Percentiles rank a stretch among this genome's conserved stretches.
phyloP scores from a whole-genome alignment of 2,797 vertebrate species.

The Petrocephalus sullivani region DNA sequence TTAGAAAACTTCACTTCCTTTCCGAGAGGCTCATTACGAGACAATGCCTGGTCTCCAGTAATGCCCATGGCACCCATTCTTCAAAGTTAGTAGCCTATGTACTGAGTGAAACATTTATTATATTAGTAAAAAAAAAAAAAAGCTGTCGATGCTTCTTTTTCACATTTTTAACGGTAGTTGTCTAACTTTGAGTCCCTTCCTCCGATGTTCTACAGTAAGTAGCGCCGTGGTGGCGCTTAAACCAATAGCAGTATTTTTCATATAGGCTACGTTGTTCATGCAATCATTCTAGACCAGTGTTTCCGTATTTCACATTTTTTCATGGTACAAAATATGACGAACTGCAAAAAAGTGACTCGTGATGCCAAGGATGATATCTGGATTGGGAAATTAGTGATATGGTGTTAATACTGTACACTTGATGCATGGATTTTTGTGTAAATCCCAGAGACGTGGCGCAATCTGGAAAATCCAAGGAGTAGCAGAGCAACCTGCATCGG shows the following conservation, averaged over 20 bases:
- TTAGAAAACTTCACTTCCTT: background rate
- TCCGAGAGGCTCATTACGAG: background rate
- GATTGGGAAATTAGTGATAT: background rate
- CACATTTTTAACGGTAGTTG: background rate
- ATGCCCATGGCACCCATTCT: background rate
- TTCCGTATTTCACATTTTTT: background rate
- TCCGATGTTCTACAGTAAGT: background rate
- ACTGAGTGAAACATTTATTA: background rate
- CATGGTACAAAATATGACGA: too few species aligned
- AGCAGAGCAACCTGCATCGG: background rate
- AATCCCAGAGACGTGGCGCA: background rate
- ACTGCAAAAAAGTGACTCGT: background rate
- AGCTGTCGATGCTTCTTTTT: background rate
- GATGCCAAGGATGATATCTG: background rate
- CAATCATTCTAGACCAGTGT: background rate
- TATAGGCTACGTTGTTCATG: background rate
- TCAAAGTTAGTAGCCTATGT: background rate
- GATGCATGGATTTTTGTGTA: background rate
- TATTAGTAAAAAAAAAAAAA: background rate
- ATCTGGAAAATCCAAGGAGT: background rate
- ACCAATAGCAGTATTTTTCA: background rate
- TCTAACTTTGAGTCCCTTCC: background rate
- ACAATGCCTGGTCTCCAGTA: background rate
- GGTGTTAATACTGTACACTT: background rate
- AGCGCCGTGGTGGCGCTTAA: background rate